A percentile compares a stretch with the other conserved stretches of the same genome.
These are phyloP conservation scores for Saccostrea cuccullata DNA, from an alignment of 1,140 invertebrate genomes.

Conservation along the genomic window DNA sequence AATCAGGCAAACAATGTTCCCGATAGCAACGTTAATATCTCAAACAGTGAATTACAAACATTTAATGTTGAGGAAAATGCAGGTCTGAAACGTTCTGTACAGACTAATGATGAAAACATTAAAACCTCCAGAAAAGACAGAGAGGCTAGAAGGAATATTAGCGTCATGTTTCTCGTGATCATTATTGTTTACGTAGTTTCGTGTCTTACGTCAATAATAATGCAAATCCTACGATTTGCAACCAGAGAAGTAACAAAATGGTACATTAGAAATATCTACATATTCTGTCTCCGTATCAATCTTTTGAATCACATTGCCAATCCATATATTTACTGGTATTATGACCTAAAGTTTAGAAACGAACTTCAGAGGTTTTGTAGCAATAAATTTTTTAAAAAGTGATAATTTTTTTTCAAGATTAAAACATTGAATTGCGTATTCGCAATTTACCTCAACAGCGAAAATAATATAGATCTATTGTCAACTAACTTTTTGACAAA, in stretches of 20 bases:
- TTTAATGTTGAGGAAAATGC: neutral
- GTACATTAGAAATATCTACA: neutral
- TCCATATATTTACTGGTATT: slow-evolving; percentile 12
- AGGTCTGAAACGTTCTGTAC: neutral
- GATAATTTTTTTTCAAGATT: neutral
- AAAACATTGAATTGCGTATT: too few relatives aligned
- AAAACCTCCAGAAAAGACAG: neutral
- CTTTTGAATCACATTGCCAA: neutral
- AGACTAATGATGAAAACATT: neutral
- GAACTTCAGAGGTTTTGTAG: neutral
- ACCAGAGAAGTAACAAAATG: neutral
- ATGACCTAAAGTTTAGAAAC: neutral
- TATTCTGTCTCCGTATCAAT: neutral
- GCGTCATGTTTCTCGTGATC: neutral
- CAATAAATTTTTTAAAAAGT: too few relatives aligned
- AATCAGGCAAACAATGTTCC: neutral
- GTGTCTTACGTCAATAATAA: neutral
- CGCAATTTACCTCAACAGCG: too few relatives aligned
- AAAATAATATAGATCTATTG: too few relatives aligned
- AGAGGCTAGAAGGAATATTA: neutral
- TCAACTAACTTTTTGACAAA: too few relatives aligned
- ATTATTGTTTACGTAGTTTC: slow-evolving; percentile 28
- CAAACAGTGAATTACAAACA: neutral
- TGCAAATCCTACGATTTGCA: neutral
- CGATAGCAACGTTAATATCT: neutral